These are phyloP conservation scores for Scomber colias DNA, from an alignment of 2,113 vertebrate genomes.

Conservation along the genomic window DNA sequence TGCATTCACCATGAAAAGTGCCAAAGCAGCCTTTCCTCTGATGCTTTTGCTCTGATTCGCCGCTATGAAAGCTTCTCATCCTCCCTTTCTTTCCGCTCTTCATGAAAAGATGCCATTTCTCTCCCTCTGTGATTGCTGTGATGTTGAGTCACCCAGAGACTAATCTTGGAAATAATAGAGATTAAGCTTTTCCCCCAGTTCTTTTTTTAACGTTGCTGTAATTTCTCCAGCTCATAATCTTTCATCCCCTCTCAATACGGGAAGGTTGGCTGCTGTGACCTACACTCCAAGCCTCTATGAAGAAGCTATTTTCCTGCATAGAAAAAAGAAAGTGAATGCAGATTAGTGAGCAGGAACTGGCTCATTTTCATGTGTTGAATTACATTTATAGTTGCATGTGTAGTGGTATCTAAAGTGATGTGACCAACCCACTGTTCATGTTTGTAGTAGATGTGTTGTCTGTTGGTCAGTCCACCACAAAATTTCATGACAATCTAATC, in stretches of 20 bases:
- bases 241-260: slow-evolving; percentile 50
- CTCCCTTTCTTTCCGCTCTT: slow-evolving; percentile 19
- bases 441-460: not conserved
- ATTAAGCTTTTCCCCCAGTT: slow-evolving; percentile 64
- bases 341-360: slow-evolving; percentile 45
- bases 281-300: slow-evolving; percentile 47
- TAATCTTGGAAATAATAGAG: slow-evolving; percentile 77
- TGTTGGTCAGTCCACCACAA: too few relatives aligned
- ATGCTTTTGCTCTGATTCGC: slow-evolving; percentile 53
- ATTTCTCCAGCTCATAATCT: slow-evolving; percentile 73
- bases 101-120: slow-evolving; percentile 66
- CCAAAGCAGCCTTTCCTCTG: slow-evolving; percentile 49
- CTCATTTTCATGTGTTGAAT: slow-evolving; percentile 49
- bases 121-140: slow-evolving; percentile 56
- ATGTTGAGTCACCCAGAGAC: slow-evolving; percentile 75
- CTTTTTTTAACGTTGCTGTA: slow-evolving; percentile 56
- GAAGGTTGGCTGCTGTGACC: slow-evolving; percentile 57
- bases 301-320: slow-evolving; percentile 33
- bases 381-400: slow-evolving; percentile 27
- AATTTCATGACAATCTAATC: too few relatives aligned
- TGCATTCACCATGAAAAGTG: slow-evolving; percentile 61
- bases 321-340: slow-evolving; percentile 37
- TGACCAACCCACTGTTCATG: not conserved
- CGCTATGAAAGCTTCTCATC: slow-evolving; percentile 50
- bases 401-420: not conserved